These are phyloP conservation scores for Ceratothoa steindachneri DNA, from an alignment of 2,888 invertebrate genomes.

Conservation along the genomic window DNA sequence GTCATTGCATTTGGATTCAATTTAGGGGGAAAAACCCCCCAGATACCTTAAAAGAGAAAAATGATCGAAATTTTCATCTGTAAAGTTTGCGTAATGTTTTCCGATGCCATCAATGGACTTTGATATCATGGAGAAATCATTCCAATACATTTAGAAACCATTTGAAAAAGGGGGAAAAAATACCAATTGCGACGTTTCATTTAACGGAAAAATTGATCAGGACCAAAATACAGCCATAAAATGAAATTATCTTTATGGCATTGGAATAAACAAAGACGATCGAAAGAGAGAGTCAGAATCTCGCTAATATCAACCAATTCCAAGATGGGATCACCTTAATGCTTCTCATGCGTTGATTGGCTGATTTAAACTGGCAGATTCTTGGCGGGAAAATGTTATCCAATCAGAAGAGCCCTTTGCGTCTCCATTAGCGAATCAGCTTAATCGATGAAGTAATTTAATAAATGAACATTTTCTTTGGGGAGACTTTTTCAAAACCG, in stretches of 20 bases:
- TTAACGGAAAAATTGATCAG: not conserved
- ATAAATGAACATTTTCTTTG: conserved; percentile 11
- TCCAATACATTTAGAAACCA: conserved; percentile 9
- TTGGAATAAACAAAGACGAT: not conserved
- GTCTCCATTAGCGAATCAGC: conserved; percentile 15
- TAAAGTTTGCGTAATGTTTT: too few relatives aligned
- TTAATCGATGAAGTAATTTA: conserved; percentile 13
- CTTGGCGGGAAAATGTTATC: conserved; percentile 4
- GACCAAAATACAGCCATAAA: not conserved
- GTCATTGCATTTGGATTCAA: too few relatives aligned
- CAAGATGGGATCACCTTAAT: not conserved
- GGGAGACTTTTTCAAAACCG: conserved; percentile 1
- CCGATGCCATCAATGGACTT: too few relatives aligned
- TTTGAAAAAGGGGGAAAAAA: not conserved
- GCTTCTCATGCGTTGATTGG: not conserved
- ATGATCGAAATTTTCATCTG: too few relatives aligned
- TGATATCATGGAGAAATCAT: not conserved
- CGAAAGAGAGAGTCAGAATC: not conserved
- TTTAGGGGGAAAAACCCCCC: too few relatives aligned
- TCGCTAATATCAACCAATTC: not conserved
- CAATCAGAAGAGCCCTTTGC: conserved; percentile 1
- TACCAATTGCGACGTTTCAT: conserved; percentile 5
- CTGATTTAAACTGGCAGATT: conserved; percentile 5
- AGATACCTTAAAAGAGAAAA: too few relatives aligned
- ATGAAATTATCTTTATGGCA: conserved; percentile 4